Conservation (phyloP, 2,797 vertebrate species). For the Oceanodroma leucorhoa region DNA sequence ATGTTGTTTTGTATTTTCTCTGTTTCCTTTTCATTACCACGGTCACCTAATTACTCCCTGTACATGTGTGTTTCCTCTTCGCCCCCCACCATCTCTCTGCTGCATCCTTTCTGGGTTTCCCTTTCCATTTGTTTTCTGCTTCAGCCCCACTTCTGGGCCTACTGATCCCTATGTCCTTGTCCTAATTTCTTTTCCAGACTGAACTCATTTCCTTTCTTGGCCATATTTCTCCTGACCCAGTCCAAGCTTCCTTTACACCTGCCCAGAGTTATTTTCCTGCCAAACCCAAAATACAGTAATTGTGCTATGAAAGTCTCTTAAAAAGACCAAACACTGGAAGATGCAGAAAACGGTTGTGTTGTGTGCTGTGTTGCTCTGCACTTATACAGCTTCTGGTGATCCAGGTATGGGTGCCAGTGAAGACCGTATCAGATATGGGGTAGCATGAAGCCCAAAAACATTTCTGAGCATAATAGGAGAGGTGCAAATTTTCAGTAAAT, state of each 20-base stretch:
- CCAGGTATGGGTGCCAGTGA: background rate
- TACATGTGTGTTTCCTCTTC: slow-evolving; percentile 12
- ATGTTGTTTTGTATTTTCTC: slow-evolving; percentile 10
- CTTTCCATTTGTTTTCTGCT: slow-evolving; percentile 50
- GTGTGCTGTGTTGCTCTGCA: background rate
- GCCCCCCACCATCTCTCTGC: background rate
- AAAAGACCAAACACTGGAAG: background rate
- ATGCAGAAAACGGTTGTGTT: background rate
- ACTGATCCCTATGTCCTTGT: slow-evolving; percentile 33
- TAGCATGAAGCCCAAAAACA: background rate
- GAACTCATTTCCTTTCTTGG: slow-evolving; percentile 66
- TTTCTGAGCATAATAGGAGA: background rate
- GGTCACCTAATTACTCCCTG: background rate
- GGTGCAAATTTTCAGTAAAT: background rate
- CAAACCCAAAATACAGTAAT: background rate
- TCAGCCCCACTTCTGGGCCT: slow-evolving; percentile 20
- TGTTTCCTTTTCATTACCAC: background rate
- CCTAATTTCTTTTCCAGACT: slow-evolving; percentile 58
- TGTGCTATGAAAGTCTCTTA: slow-evolving; percentile 25
- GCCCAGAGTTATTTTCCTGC: slow-evolving; percentile 48
- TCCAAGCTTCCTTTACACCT: slow-evolving; percentile 63
- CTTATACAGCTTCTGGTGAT: background rate
- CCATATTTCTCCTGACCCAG: slow-evolving; percentile 30
- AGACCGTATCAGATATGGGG: background rate
- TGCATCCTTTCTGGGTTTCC: slow-evolving; percentile 47